Conservation (phyloP, 2,888 invertebrate species). For the Ectemnius lituratus region DNA sequence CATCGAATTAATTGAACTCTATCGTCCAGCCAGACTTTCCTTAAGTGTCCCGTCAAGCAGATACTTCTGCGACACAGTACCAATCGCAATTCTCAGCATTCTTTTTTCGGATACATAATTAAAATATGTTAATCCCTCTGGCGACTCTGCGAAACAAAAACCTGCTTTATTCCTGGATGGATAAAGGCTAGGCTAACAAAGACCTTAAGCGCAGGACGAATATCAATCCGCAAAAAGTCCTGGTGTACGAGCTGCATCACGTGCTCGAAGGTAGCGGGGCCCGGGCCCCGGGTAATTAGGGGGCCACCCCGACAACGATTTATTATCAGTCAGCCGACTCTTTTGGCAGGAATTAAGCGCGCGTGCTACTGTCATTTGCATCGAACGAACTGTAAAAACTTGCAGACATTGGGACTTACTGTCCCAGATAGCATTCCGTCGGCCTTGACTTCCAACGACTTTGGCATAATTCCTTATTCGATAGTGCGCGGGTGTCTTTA, state of each 20-base stretch:
- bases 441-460: too few relatives aligned
- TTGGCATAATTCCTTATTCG: too few relatives aligned
- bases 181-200: too few relatives aligned
- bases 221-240: conserved; percentile 50
- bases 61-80: too few relatives aligned
- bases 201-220: conserved; percentile 42
- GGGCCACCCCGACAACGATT: conserved; percentile 60
- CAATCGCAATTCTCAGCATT: too few relatives aligned
- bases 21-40: background rate
- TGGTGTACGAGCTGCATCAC: conserved; percentile 52
- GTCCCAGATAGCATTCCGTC: too few relatives aligned
- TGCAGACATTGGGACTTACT: conserved; percentile 9
- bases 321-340: conserved; percentile 61
- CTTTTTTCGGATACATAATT: too few relatives aligned
- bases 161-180: too few relatives aligned
- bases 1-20: conserved; percentile 48
- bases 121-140: too few relatives aligned
- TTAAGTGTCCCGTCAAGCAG: too few relatives aligned
- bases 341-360: conserved; percentile 49
- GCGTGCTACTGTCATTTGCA: conserved; percentile 53
- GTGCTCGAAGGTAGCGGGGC: conserved; percentile 35
- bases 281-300: conserved; percentile 58
- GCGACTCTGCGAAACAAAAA: too few relatives aligned
- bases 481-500: too few relatives aligned
- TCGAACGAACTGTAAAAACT: conserved; percentile 38